Conservation (phyloP, 2,113 vertebrate species). For the Potamarius usumacintae region DNA sequence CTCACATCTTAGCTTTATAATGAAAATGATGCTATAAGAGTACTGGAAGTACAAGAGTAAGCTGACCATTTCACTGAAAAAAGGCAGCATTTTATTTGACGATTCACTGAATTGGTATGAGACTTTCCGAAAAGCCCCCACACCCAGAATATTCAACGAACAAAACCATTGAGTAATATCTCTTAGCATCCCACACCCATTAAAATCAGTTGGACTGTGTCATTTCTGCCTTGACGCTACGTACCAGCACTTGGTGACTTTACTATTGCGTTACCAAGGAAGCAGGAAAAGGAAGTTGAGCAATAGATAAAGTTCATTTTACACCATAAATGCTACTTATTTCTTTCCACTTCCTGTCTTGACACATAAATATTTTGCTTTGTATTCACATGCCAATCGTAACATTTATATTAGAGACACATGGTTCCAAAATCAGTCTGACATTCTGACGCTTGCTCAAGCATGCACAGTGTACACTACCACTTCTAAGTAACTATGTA, state of each 20-base stretch:
- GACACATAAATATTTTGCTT: conserved; percentile 37
- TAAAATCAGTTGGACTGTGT: neutral
- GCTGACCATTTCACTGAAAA: neutral
- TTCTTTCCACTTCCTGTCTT: neutral
- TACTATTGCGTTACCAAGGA: neutral
- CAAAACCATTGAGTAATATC: conserved; percentile 25
- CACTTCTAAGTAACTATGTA: neutral
- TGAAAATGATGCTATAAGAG: neutral
- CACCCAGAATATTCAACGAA: neutral
- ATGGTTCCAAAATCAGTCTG: neutral
- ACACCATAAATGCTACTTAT: neutral
- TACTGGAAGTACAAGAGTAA: neutral
- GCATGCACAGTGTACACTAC: neutral
- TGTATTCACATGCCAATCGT: neutral
- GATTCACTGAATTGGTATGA: neutral
- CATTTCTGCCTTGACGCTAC: neutral
- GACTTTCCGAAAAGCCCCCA: neutral
- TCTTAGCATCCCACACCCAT: neutral
- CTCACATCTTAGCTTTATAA: neutral
- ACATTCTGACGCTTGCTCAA: neutral
- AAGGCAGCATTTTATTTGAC: neutral
- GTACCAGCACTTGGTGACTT: neutral
- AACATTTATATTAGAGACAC: neutral
- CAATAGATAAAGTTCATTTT: neutral
- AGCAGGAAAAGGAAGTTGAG: neutral